Base-by-base conservation (phyloP, 2,113 vertebrate genomes). In the Tetrax tetrax region DNA sequence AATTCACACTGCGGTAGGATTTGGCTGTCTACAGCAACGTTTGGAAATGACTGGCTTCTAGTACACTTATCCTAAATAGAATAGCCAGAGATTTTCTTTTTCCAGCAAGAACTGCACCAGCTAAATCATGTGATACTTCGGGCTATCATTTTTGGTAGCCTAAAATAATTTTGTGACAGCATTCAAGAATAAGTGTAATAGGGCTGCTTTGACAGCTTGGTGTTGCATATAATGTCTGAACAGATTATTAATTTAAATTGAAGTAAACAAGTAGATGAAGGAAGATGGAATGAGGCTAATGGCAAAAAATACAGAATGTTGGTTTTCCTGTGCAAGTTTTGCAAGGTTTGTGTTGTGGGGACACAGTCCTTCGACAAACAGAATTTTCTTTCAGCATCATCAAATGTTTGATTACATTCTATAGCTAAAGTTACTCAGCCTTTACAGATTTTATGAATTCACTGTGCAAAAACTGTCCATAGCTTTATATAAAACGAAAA, bases 381-480 rank as follows among this genome's bases (percentile, higher is more conserved):
- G 27, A 50, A 57, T 92, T 97, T 93, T 56, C 88, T 91, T 89
- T 68, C 83, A 79, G 51, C 50, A 51, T 41, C 33, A 21, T 90
- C 65, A 94, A 96, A 96, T 92, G 65, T 96, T 96, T 96, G 94
- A 92, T 91, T 95, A 51, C 57, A 85, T 96, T 79, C 95, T 60
- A 20, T 45, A 83, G 75, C 60, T 33, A 69, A 64, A 91, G 47
- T 89, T 96, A 87, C 12, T 85, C 88, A 93, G 38, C 56, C 51
- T 78, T 70, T 80, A 83, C 41, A 86, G 82, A 65, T 95, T 96
- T 76, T 50, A 94, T 79, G 54, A 94, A 94, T 95, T 96, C 64
- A 56, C 33, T 31, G 47, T 87, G 28, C 68, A 93, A 89, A 96
- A 92, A 7, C 16, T 90, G 23, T 77, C 41, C 8, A 2, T 75